phyloP scores from a whole-genome alignment of 92 coral and sea anemone genomes.

The Chrysogorgia sp. region DNA sequence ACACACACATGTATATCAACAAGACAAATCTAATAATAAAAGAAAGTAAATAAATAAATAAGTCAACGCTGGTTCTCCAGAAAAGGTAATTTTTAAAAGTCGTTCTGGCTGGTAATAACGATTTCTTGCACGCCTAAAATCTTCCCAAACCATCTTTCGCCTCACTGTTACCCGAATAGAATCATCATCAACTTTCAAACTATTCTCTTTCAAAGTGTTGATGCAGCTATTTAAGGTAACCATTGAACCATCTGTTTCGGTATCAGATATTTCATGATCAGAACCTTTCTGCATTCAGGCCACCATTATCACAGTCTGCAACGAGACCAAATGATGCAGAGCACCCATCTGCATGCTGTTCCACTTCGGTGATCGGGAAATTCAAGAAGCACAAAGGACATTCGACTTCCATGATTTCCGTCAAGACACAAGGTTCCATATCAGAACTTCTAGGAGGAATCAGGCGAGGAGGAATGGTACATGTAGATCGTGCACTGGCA shows the following conservation, averaged over 20 bases:
- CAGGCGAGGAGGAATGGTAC: background rate
- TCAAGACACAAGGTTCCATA: background rate
- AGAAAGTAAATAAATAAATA: too few relatives aligned
- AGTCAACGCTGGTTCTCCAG: slow-evolving; percentile 54
- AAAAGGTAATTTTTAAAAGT: slow-evolving; percentile 49
- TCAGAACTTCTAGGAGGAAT: background rate
- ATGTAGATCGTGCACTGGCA: too few relatives aligned
- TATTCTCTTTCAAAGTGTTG: background rate
- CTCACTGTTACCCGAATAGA: slow-evolving; percentile 48
- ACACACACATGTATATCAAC: too few relatives aligned
- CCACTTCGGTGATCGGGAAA: slow-evolving; percentile 26
- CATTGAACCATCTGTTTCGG: background rate
- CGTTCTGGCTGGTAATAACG: slow-evolving; percentile 39
- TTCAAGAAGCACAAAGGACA: slow-evolving; percentile 29
- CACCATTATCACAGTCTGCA: background rate
- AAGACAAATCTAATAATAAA: too few relatives aligned
- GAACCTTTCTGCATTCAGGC: background rate
- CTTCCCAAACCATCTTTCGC: slow-evolving; percentile 64
- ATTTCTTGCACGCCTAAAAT: slow-evolving; percentile 48
- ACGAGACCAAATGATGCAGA: slow-evolving; percentile 15
- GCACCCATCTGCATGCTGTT: slow-evolving; percentile 40
- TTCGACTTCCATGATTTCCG: background rate
- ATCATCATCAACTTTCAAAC: slow-evolving; percentile 8
- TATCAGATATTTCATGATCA: background rate
- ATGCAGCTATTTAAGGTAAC: background rate